Conservation (phyloP, 2,888 invertebrate genomes). For the Stratiomys singularior region DNA sequence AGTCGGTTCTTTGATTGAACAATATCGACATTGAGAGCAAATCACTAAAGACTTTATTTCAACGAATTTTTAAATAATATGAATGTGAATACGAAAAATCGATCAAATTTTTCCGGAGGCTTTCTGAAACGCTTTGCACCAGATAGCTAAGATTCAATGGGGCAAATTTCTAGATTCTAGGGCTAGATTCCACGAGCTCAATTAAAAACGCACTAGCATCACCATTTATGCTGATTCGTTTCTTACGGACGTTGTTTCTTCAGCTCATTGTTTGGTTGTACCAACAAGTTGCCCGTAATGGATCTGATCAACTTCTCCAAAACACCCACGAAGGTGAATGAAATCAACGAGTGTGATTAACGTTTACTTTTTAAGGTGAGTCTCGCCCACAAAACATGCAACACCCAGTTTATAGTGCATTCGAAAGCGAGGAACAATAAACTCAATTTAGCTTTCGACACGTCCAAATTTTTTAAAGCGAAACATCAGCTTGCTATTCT, state of each 20-base stretch:
- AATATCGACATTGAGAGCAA: not conserved
- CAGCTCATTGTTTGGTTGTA: not conserved
- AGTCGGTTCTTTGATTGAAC: not conserved
- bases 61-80: too few species aligned
- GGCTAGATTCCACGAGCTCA: too few species aligned
- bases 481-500: not conserved
- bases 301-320: not conserved
- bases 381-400: too few species aligned
- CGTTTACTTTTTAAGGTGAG: too few species aligned
- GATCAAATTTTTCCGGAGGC: not conserved
- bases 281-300: constrained; percentile 13
- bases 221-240: not conserved
- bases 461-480: not conserved
- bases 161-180: too few species aligned
- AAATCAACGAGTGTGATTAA: not conserved
- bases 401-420: not conserved
- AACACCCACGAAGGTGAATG: constrained; percentile 10
- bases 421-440: too few species aligned
- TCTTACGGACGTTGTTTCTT: not conserved
- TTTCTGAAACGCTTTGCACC: too few species aligned
- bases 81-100: constrained; percentile 4
- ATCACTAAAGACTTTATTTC: not conserved
- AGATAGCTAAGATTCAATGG: too few species aligned
- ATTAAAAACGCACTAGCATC: not conserved
- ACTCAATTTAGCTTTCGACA: not conserved